phyloP scores from a whole-genome alignment of 2,888 invertebrate genomes.

The Orgyia antiqua region DNA sequence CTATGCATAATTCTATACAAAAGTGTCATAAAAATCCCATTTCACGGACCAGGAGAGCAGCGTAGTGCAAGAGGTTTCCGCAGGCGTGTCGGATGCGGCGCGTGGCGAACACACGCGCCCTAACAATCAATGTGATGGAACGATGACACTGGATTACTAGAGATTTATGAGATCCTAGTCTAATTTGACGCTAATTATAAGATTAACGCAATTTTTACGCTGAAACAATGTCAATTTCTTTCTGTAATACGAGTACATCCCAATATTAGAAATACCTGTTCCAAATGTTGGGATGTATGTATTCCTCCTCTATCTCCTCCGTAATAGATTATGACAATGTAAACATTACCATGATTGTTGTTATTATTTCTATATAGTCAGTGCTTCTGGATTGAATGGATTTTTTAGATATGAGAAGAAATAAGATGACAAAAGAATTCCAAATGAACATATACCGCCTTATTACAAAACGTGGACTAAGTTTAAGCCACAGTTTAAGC shows the following conservation, averaged over 20 bases:
- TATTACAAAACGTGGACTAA: too few relatives aligned
- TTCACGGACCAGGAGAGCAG: conserved; percentile 46
- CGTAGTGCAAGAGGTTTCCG: conserved; percentile 29
- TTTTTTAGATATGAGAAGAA: background rate
- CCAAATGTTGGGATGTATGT: too few relatives aligned
- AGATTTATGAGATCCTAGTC: conserved; percentile 9
- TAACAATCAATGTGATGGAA: conserved; percentile 8
- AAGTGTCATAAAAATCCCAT: conserved; percentile 32
- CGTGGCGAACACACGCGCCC: conserved; percentile 22
- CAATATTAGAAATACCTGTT: too few relatives aligned
- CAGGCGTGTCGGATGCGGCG: conserved; percentile 28
- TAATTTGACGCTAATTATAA: conserved; percentile 7
- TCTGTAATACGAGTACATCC: too few relatives aligned
- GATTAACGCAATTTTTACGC: background rate
- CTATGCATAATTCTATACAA: conserved; percentile 11
- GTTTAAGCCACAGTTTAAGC: too few relatives aligned
- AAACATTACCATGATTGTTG: too few relatives aligned
- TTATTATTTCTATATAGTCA: too few relatives aligned
- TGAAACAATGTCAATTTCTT: too few relatives aligned
- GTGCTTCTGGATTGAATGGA: too few relatives aligned
- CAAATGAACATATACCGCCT: too few relatives aligned
- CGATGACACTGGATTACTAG: conserved; percentile 8
- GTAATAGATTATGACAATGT: too few relatives aligned
- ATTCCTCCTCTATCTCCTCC: too few relatives aligned
- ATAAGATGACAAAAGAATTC: background rate